Percentiles rank a stretch among this genome's conserved stretches.
These are phyloP conservation scores for Lissonota sp. DNA, from an alignment of 2,888 invertebrate genomes.

Conservation along the genomic window DNA sequence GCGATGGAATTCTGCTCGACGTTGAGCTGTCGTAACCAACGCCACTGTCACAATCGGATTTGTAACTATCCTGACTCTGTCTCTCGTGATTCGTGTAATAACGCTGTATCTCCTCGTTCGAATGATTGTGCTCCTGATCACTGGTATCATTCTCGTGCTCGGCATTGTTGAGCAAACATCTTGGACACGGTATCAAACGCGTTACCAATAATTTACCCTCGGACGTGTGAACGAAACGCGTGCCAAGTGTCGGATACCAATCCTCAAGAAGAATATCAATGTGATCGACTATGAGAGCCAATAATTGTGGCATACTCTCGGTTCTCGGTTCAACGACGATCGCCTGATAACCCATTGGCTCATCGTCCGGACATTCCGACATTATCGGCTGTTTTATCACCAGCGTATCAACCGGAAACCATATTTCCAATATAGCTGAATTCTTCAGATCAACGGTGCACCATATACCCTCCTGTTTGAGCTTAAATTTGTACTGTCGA, in stretches of 20 bases:
- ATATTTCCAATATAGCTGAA: slow-evolving; percentile 94
- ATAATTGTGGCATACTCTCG: slow-evolving; percentile 91
- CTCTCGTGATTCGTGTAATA: slow-evolving; percentile 79
- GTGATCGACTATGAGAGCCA: slow-evolving; percentile 96
- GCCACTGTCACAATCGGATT: slow-evolving; percentile 94
- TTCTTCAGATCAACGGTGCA: slow-evolving; percentile 91
- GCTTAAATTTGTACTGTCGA: slow-evolving; percentile 87
- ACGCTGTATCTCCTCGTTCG: slow-evolving; percentile 76
- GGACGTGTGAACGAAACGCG: slow-evolving; percentile 98
- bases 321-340: slow-evolving; percentile 91
- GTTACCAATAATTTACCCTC: slow-evolving; percentile 98
- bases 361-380: slow-evolving; percentile 82
- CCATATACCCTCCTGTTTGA: slow-evolving; percentile 95
- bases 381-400: slow-evolving; percentile 85
- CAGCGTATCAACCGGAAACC: slow-evolving; percentile 90
- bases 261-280: slow-evolving; percentile 98
- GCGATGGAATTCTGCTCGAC: slow-evolving; percentile 93
- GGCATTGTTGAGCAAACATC: slow-evolving; percentile 88
- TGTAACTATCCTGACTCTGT: slow-evolving; percentile 88
- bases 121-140: slow-evolving; percentile 70
- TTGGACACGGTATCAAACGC: slow-evolving; percentile 95
- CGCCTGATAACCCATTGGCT: slow-evolving; percentile 87
- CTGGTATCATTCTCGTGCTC: slow-evolving; percentile 68
- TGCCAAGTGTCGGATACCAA: slow-evolving; percentile 98
- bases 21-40: slow-evolving; percentile 91